Percentiles rank a stretch among this genome's conserved stretches.
phyloP scores from a whole-genome alignment of 2,888 invertebrate genomes.

The Drosophila histrio region DNA sequence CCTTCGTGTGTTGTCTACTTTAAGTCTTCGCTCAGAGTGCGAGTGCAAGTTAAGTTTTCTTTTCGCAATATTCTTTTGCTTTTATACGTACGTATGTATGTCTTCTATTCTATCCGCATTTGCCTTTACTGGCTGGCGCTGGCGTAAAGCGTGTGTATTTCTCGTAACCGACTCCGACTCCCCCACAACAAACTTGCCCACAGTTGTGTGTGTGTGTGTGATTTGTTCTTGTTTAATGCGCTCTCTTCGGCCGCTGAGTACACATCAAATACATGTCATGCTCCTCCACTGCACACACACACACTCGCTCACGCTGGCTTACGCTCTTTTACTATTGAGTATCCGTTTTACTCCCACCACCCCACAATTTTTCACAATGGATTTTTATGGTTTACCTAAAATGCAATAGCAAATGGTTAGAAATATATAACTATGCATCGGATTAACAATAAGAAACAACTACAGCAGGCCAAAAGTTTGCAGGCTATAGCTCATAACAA shows the following conservation, averaged over 20 bases:
- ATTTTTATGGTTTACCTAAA: slow-evolving; percentile 76
- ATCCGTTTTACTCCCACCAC: slow-evolving; percentile 80
- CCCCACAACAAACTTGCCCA: slow-evolving; percentile 43
- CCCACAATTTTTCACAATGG: slow-evolving; percentile 80
- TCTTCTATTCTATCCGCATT: slow-evolving; percentile 13
- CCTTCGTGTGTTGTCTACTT: slow-evolving; percentile 15
- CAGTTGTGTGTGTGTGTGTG: slow-evolving; percentile 49
- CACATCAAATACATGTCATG: slow-evolving; percentile 69
- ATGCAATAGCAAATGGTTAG: slow-evolving; percentile 52
- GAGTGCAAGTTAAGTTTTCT: slow-evolving; percentile 26
- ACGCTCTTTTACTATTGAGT: slow-evolving; percentile 72
- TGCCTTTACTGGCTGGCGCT: slow-evolving; percentile 12
- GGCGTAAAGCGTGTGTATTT: slow-evolving; percentile 51
- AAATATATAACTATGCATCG: neutral
- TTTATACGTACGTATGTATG: slow-evolving; percentile 8
- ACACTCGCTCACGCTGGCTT: slow-evolving; percentile 54
- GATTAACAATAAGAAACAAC: slow-evolving; percentile 3
- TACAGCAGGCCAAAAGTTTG: slow-evolving; percentile 4
- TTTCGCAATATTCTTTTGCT: slow-evolving; percentile 24
- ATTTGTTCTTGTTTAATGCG: slow-evolving; percentile 62
- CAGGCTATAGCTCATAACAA: slow-evolving; percentile 14
- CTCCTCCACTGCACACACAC: slow-evolving; percentile 54
- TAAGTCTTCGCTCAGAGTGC: slow-evolving; percentile 22
- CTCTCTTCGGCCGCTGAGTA: slow-evolving; percentile 67
- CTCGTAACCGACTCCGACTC: slow-evolving; percentile 55